Conservation (phyloP, 2,113 vertebrate genomes). For the Tor tambroides region DNA sequence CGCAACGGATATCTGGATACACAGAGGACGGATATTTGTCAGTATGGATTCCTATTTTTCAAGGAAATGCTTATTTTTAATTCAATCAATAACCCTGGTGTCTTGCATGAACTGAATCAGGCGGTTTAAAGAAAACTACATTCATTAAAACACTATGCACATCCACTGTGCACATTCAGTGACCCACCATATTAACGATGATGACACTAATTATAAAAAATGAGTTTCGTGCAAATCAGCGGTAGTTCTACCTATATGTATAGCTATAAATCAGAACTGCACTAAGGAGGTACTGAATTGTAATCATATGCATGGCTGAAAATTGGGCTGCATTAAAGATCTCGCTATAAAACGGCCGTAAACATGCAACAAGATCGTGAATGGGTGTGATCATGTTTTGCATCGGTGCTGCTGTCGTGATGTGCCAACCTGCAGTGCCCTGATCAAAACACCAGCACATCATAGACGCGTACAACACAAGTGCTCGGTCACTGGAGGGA, state of each 20-base stretch:
- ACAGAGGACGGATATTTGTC: not conserved
- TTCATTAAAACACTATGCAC: not conserved
- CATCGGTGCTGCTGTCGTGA: conserved; percentile 52
- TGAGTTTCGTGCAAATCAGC: not conserved
- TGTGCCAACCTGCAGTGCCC: conserved; percentile 57
- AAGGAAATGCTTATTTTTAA: conserved; percentile 65
- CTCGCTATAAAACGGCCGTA: not conserved
- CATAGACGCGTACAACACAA: conserved; percentile 2
- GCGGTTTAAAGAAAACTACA: not conserved
- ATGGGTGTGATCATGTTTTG: conserved; percentile 69
- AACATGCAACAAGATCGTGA: conserved; percentile 31
- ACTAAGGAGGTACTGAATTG: not conserved
- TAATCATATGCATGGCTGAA: not conserved
- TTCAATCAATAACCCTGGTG: conserved; percentile 67
- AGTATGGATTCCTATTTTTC: conserved; percentile 14
- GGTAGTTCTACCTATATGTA: not conserved
- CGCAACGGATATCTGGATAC: conserved; percentile 23
- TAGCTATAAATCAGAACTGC: not conserved
- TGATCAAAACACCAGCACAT: conserved; percentile 52
- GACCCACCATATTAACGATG: conserved; percentile 18
- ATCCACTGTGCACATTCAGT: not conserved
- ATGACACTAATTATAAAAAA: not conserved
- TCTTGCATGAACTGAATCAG: conserved; percentile 43
- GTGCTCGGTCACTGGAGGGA: conserved; percentile 1
- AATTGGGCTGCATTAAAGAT: not conserved